Conservation (phyloP, 1,140 invertebrate genomes). For the Nasonia longicornis region DNA sequence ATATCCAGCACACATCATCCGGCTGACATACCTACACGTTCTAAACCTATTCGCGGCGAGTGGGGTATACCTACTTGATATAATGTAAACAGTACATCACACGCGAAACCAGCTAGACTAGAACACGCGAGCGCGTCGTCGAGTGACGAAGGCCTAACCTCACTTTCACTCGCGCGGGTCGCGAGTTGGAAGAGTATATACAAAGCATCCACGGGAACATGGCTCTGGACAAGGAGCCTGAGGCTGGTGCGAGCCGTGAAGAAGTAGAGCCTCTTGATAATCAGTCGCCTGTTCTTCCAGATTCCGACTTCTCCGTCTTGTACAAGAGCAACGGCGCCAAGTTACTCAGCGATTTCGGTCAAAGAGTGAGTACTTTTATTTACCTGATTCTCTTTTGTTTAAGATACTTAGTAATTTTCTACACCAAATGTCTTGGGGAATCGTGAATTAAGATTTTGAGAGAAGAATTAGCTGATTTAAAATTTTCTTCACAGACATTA, state of each 20-base stretch:
- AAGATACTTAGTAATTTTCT: neutral
- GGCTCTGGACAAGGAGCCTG: neutral
- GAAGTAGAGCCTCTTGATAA: slow-evolving; percentile 15
- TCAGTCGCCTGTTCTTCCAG: slow-evolving; percentile 43
- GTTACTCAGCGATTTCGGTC: neutral
- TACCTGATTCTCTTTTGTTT: neutral
- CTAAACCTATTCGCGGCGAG: too few relatives aligned
- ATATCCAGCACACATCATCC: too few relatives aligned
- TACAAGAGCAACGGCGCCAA: slow-evolving; percentile 34
- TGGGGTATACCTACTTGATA: too few relatives aligned
- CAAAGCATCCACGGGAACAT: neutral
- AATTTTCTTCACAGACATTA: too few relatives aligned
- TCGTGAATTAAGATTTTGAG: too few relatives aligned
- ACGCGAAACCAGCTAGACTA: too few relatives aligned
- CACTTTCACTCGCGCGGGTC: neutral
- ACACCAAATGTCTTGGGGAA: too few relatives aligned
- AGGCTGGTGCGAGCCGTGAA: neutral
- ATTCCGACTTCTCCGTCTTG: slow-evolving; percentile 49
- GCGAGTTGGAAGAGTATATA: neutral
- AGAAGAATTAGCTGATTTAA: too few relatives aligned
- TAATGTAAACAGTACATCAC: too few relatives aligned
- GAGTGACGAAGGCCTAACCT: neutral
- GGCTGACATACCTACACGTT: too few relatives aligned
- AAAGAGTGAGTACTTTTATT: slow-evolving; percentile 1
- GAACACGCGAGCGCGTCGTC: neutral